Conservation (phyloP, 1,140 invertebrate genomes). For the Centruroides sculpturatus region DNA sequence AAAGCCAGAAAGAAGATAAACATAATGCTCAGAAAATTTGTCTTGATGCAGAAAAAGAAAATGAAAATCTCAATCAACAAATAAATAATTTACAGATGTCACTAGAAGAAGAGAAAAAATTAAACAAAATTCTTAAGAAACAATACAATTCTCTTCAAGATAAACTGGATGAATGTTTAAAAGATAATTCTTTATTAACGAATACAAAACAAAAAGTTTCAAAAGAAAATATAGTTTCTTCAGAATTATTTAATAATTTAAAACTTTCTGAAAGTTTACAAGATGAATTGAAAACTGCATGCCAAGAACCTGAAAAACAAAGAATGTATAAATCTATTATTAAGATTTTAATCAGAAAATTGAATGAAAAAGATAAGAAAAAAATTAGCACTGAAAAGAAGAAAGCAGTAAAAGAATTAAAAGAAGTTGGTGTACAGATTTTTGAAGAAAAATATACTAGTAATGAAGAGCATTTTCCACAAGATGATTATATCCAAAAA, state of each 20-base stretch:
- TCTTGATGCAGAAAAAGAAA: constrained; percentile 13
- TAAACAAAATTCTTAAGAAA: not conserved
- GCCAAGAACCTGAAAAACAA: constrained; percentile 12
- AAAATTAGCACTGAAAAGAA: constrained; percentile 20
- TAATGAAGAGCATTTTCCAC: constrained; percentile 24
- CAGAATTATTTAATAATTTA: too few relatives aligned
- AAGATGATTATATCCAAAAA: constrained; percentile 9
- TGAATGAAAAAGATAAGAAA: constrained; percentile 19
- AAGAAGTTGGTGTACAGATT: too few relatives aligned
- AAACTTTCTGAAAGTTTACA: not conserved
- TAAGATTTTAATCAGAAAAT: constrained; percentile 24
- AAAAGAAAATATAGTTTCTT: too few relatives aligned
- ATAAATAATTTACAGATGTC: constrained; percentile 14
- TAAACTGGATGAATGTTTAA: not conserved
- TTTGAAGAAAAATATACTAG: too few relatives aligned
- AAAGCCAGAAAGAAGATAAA: constrained; percentile 18
- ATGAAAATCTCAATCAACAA: constrained; percentile 16
- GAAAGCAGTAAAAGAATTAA: too few relatives aligned
- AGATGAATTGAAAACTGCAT: not conserved
- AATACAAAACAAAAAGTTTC: too few relatives aligned
- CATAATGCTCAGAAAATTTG: constrained; percentile 13
- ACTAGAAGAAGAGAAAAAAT: not conserved
- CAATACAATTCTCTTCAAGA: constrained; percentile 1
- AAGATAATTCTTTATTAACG: not conserved
- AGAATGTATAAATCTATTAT: constrained; percentile 20